phyloP scores from a whole-genome alignment of 2,888 invertebrate species.

The Pteria penguin region DNA sequence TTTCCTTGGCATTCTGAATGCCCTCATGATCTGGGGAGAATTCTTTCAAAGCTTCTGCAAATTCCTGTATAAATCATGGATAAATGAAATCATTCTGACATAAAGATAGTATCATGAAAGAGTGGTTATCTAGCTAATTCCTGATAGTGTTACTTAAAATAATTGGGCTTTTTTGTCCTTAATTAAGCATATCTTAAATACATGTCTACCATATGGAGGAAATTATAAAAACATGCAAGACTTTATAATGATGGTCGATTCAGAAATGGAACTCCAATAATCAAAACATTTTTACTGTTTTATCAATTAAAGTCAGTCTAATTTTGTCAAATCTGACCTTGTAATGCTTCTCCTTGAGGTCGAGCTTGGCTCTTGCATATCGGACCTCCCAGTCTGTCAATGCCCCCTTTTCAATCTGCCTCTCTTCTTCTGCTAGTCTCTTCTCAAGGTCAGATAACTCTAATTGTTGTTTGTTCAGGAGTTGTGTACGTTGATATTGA shows the following conservation, averaged over 20 bases:
- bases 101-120: no score
- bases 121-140: no score
- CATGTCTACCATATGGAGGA: no score
- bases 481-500: conserved; percentile 64
- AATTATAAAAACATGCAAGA: no score
- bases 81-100: no score
- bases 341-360: conserved; percentile 77
- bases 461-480: conserved; percentile 74
- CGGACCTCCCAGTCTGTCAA: conserved; percentile 77
- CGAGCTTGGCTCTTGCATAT: conserved; percentile 76
- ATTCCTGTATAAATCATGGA: no score
- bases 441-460: conserved; percentile 73
- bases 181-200: no score
- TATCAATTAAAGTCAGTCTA: no score
- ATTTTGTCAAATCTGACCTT: conserved; percentile 66
- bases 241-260: no score
- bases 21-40: conserved; percentile 69
- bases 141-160: no score
- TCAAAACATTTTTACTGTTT: no score
- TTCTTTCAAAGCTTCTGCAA: conserved; percentile 74
- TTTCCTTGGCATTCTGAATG: conserved; percentile 63
- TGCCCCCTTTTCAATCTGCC: conserved; percentile 66
- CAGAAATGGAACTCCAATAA: not conserved
- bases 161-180: no score
- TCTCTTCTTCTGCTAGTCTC: conserved; percentile 66